phyloP scores from a whole-genome alignment of 2,797 vertebrate species.

The Danio jaintianensis region DNA sequence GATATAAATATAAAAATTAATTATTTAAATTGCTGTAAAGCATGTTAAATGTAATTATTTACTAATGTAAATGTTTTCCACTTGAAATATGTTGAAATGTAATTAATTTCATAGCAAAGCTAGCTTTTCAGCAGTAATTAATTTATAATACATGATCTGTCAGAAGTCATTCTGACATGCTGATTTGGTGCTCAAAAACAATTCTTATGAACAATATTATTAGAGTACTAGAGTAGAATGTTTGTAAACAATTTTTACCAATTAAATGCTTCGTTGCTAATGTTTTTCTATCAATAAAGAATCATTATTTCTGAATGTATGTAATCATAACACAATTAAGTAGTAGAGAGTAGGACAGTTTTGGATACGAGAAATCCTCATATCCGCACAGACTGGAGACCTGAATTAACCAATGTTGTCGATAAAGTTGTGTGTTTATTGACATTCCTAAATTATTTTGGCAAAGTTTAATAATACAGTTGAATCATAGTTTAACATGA shows the following conservation, averaged over 20 bases:
- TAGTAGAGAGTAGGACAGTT: background rate
- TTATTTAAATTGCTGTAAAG: no score
- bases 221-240: no score
- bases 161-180: background rate
- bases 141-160: background rate
- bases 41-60: no score
- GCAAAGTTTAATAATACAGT: background rate
- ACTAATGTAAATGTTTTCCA: no score
- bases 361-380: background rate
- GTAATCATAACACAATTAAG: background rate
- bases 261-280: background rate
- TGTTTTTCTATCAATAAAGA: background rate
- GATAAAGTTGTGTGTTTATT: background rate
- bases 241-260: background rate
- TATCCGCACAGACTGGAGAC: slow-evolving; percentile 22
- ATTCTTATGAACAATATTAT: no score
- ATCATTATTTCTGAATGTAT: background rate
- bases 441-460: background rate
- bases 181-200: background rate
- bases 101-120: background rate
- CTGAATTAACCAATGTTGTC: background rate
- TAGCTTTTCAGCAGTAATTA: no score
- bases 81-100: background rate
- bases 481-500: background rate
- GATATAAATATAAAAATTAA: no score